Percentiles rank a stretch among this genome's conserved stretches.
Conservation (phyloP, 30 jellyfish, hydroid and myxozoan species). For the Hydractinia echinata region DNA sequence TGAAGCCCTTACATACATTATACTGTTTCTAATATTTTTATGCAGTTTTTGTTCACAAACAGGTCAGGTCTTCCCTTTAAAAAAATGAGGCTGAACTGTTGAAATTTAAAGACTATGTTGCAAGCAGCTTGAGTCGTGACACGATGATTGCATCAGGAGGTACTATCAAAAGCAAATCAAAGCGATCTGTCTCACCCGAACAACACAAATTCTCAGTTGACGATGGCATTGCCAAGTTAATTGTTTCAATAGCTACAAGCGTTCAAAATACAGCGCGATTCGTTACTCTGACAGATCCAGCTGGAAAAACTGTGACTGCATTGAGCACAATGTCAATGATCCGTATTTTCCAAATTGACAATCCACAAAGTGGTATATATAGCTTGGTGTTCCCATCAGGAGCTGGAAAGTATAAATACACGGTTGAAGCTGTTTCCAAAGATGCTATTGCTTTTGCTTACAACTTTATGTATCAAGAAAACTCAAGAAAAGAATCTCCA, state of each 20-base stretch:
- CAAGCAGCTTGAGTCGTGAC: constrained; percentile 39
- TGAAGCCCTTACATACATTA: constrained; percentile 19
- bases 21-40: constrained; percentile 40
- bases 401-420: constrained; percentile 26
- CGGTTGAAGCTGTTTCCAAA: constrained; percentile 22
- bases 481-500: neutral
- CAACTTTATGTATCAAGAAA: constrained; percentile 46
- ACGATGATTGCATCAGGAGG: constrained; percentile 54
- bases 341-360: constrained; percentile 34
- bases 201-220: constrained; percentile 29
- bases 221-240: constrained; percentile 28
- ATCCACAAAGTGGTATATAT: constrained; percentile 44
- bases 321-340: constrained; percentile 28
- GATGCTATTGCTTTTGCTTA: constrained; percentile 20
- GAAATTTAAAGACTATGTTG: constrained; percentile 36
- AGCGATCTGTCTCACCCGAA: constrained; percentile 4
- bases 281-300: constrained; percentile 26
- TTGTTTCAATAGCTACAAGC: constrained; percentile 30
- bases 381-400: constrained; percentile 11
- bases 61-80: constrained; percentile 60
- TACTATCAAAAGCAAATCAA: constrained; percentile 27
- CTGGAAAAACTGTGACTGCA: constrained; percentile 24
- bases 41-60: neutral
- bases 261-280: constrained; percentile 23
- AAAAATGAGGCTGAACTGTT: constrained; percentile 40